Evolutionary conservation across 2,797 vertebrate genomes (phyloP).

Genomic region (Acanthornis magna): DNA sequence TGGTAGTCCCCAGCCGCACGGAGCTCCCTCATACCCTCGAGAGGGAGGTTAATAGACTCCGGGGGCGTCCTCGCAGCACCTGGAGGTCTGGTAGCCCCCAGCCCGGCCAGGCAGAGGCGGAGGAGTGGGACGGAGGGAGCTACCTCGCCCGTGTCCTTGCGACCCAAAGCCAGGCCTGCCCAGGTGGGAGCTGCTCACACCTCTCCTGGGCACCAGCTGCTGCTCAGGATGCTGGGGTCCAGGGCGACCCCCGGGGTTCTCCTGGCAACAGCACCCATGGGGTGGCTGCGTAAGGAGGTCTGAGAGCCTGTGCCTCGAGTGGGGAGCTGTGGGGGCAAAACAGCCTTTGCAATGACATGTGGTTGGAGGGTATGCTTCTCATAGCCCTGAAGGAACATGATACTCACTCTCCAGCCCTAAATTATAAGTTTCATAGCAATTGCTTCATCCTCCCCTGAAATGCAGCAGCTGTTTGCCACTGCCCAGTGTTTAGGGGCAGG

Average conservation of each 20-base stretch:
- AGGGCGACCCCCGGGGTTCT: background rate
- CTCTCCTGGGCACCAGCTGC: background rate
- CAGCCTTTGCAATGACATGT: background rate
- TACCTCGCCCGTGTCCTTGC: background rate
- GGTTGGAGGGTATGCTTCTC: background rate
- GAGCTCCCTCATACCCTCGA: background rate
- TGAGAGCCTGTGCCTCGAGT: background rate
- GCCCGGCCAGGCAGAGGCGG: rapidly evolving
- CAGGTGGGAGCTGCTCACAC: background rate
- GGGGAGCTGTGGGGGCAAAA: background rate
- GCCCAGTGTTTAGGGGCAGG: background rate
- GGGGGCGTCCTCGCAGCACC: background rate
- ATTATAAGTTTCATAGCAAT: conserved; percentile 56
- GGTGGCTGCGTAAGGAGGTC: background rate
- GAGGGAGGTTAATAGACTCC: background rate
- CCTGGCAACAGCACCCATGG: background rate
- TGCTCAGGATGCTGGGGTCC: background rate
- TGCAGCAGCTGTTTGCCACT: conserved; percentile 38
- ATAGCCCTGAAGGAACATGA: background rate
- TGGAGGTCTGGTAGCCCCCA: background rate
- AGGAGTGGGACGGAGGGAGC: background rate
- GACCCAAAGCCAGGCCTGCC: background rate
- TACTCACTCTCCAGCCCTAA: conserved; percentile 14
- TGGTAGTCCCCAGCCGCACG: background rate
- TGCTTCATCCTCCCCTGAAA: conserved; percentile 39